These are phyloP conservation scores for Beris chalybata DNA, from an alignment of 2,888 invertebrate species.

Conservation along the genomic window DNA sequence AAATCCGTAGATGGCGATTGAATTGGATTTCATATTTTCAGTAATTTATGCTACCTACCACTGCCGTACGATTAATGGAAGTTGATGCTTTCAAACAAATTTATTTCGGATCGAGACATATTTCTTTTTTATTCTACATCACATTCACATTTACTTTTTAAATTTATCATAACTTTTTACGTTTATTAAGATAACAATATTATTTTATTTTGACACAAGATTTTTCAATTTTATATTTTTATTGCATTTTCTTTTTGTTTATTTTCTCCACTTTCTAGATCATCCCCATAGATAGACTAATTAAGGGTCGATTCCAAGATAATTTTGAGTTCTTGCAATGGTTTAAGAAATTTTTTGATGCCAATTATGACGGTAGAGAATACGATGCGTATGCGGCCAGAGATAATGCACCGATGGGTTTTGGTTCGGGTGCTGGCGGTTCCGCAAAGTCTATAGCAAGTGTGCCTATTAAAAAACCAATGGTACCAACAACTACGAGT, in stretches of 20 bases:
- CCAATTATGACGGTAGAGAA: slow-evolving; percentile 93
- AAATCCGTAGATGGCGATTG: too few relatives aligned
- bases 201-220: not conserved
- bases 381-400: slow-evolving; percentile 89
- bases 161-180: not conserved
- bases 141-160: not conserved
- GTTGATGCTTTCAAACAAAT: too few relatives aligned
- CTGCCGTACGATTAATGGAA: too few relatives aligned
- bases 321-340: slow-evolving; percentile 99
- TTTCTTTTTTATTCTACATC: not conserved
- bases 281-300: slow-evolving; percentile 65
- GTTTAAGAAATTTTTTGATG: slow-evolving; percentile 99
- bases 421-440: slow-evolving; percentile 58
- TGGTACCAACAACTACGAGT: slow-evolving; percentile 47
- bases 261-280: slow-evolving; percentile 49
- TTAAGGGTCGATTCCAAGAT: slow-evolving; percentile 98
- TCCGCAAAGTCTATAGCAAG: slow-evolving; percentile 11
- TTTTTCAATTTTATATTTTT: not conserved
- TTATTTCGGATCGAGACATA: not conserved
- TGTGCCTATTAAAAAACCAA: slow-evolving; percentile 36
- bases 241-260: slow-evolving; percentile 15
- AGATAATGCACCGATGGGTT: slow-evolving; percentile 83
- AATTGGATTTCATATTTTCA: too few relatives aligned
- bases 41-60: too few relatives aligned
- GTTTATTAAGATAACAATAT: not conserved